These are phyloP conservation scores for Microcebus murinus DNA, from an alignment of 2,113 vertebrate genomes.

Conservation along the genomic window DNA sequence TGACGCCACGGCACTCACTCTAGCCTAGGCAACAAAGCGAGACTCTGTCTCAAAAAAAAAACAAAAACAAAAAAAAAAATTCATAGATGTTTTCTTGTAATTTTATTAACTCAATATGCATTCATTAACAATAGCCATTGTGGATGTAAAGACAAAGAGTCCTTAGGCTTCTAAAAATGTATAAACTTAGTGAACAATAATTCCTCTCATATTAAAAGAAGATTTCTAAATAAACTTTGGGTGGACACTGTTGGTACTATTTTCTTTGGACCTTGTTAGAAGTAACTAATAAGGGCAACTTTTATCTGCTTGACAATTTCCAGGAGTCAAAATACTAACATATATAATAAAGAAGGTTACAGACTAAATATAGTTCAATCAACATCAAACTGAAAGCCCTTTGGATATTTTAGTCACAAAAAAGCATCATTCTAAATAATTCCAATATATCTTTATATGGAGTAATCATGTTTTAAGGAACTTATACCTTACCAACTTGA, in stretches of 20 bases:
- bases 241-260: neutral
- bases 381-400: neutral
- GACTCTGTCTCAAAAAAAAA: no score
- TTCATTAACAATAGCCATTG: neutral
- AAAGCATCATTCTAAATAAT: neutral
- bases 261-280: neutral
- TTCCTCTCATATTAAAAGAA: neutral
- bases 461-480: neutral
- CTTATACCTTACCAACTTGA: neutral
- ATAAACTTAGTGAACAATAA: neutral
- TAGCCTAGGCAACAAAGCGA: no score
- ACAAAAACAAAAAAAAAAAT: neutral
- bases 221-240: neutral
- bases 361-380: neutral
- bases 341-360: neutral
- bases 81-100: neutral
- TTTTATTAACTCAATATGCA: neutral
- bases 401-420: neutral
- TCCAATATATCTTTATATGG: neutral
- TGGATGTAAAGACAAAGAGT: neutral
- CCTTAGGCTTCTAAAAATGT: neutral
- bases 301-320: neutral
- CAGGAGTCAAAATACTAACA: neutral
- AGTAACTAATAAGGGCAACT: neutral
- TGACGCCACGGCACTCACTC: no score